Evolutionary conservation across 2,888 invertebrate species (phyloP), one percentile per base, ranked within the genome.

Genomic region (Tipula confusa): DNA sequence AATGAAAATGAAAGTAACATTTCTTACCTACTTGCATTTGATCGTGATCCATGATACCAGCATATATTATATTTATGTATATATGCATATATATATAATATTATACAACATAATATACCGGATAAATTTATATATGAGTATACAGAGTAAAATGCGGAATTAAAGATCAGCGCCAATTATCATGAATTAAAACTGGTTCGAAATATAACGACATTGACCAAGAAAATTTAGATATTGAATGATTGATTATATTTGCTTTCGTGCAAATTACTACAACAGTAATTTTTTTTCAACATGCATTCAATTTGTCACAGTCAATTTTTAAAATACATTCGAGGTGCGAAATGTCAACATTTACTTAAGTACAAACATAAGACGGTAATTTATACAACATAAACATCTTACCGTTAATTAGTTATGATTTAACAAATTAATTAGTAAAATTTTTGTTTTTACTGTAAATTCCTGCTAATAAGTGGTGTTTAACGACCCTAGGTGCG

Each of bases 1-100:
- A 24, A 24, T 64, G 64, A 64, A 64, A 64, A 64, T 64, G 64
- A 64, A 64, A 64, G 64, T 64, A 64, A 24, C 64, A 64, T 64
- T 64, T 64, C 24, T 64, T 48, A 18, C 18, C 48, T 48, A 48
- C 15, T 48, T 64, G 24, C 2, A 9, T 64, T 64, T 4, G 64
- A 64, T 64, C 64, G 64, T 64, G 64, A 48, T 48, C 48, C 48
- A 48, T 18, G 64, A 64, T 64, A 64, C 24, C n/a, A n/a, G n/a
- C n/a, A n/a, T n/a, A n/a, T n/a, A n/a, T n/a, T n/a, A n/a, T n/a
- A n/a, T n/a, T n/a, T n/a, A n/a, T n/a, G n/a, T n/a, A n/a, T n/a
- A n/a, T n/a, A 24, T 64, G 64, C 6, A 7, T 64, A 64, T 24
- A 64, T 9, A 7, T 7, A 18, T 48, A 7, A 48, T 48, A 5